These are phyloP conservation scores for Phallusia fumigata DNA, from an alignment of 23 tunicate genomes.

Conservation along the genomic window DNA sequence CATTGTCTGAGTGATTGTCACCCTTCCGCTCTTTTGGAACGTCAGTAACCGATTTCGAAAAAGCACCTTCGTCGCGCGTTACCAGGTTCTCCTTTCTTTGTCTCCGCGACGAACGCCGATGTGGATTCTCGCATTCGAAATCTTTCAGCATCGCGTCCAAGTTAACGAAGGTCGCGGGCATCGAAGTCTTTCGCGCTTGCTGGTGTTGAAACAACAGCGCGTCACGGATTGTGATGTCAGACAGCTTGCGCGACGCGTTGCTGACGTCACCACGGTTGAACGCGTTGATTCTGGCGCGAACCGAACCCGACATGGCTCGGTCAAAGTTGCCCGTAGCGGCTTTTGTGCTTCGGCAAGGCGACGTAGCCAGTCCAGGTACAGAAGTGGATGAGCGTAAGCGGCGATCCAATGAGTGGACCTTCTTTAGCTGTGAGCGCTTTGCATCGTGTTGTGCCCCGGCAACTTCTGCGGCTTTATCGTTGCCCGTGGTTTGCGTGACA, in stretches of 20 bases:
- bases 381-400: constrained; percentile 6
- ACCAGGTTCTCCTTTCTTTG: neutral
- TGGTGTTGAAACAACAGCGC: neutral
- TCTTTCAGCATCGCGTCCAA: neutral
- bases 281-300: constrained; percentile 7
- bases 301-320: constrained; percentile 15
- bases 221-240: neutral
- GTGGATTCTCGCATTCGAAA: neutral
- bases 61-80: neutral
- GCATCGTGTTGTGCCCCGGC: neutral
- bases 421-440: neutral
- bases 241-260: neutral
- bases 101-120: neutral
- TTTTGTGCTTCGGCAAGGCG: neutral
- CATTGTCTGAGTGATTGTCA: neutral
- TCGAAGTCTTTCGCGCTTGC: constrained; percentile 6
- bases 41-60: neutral
- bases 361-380: constrained; percentile 10
- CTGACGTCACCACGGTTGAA: neutral
- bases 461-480: neutral
- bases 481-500: neutral
- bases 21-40: neutral
- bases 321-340: neutral
- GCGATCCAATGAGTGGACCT: neutral
- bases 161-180: constrained; percentile 1